phyloP scores from a whole-genome alignment of 2,113 vertebrate genomes.

The Pithys albifrons region DNA sequence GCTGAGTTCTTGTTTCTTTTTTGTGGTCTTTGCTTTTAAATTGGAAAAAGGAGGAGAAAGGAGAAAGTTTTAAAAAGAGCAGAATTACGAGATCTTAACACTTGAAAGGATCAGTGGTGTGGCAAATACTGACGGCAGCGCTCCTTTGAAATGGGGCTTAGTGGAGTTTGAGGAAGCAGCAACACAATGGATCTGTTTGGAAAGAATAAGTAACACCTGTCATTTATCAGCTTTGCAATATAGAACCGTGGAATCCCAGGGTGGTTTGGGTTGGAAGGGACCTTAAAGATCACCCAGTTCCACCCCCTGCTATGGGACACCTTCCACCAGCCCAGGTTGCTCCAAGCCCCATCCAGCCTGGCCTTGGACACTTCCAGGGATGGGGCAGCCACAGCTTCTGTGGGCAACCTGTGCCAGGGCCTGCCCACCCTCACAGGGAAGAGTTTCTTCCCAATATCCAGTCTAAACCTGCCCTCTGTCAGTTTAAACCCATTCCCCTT shows the following conservation, averaged over 20 bases:
- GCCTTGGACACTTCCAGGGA: background rate
- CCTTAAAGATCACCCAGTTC: background rate
- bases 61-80: background rate
- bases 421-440: background rate
- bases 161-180: background rate
- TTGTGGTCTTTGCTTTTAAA: background rate
- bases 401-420: background rate
- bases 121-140: background rate
- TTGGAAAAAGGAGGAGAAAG: background rate
- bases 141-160: background rate
- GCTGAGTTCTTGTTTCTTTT: background rate
- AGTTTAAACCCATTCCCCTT: background rate
- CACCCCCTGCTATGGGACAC: background rate
- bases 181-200: background rate
- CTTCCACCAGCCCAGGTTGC: background rate
- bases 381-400: background rate
- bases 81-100: background rate
- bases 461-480: background rate
- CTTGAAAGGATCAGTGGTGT: background rate
- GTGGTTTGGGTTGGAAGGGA: background rate
- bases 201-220: background rate
- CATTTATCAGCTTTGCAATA: fast-evolving
- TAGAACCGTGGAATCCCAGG: background rate
- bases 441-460: background rate
- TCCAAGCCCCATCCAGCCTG: background rate